These are phyloP conservation scores for Scaptomyza cyrtandrae DNA, from an alignment of 2,888 invertebrate species.

Conservation along the genomic window DNA sequence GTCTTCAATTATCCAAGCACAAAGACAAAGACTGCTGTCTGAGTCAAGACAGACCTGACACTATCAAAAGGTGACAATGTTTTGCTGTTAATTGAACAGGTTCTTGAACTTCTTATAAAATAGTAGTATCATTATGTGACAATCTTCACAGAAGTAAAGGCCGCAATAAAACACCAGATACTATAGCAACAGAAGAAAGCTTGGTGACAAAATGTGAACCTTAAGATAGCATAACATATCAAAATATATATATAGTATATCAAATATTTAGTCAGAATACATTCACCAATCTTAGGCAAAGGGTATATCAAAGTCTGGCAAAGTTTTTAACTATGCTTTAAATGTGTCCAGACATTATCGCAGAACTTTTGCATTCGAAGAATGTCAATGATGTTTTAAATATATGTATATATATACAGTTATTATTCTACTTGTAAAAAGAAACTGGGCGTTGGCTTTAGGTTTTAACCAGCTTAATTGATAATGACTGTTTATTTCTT, in stretches of 20 bases:
- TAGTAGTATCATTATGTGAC: not conserved
- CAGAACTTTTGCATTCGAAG: slow-evolving; percentile 7
- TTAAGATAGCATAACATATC: not conserved
- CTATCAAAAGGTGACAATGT: slow-evolving; percentile 40
- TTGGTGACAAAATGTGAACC: not conserved
- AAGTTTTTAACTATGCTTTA: not conserved
- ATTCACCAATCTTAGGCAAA: not conserved
- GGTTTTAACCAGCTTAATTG: not conserved
- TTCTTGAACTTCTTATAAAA: slow-evolving; percentile 20
- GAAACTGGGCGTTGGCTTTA: not conserved
- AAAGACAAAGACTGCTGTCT: not conserved
- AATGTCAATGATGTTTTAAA: slow-evolving; percentile 2
- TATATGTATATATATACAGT: not conserved
- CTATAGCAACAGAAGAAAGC: not conserved
- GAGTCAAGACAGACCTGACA: slow-evolving; percentile 17
- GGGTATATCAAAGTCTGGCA: not conserved
- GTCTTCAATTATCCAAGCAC: slow-evolving; percentile 30
- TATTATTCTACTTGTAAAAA: not conserved
- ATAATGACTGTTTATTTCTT: not conserved
- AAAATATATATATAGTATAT: not conserved
- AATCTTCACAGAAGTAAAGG: slow-evolving; percentile 5
- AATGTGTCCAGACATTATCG: not conserved
- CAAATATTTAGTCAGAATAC: not conserved
- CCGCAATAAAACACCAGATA: not conserved
- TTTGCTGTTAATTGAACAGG: slow-evolving; percentile 54